Evolutionary conservation across 2,888 invertebrate genomes (phyloP).

Genomic region (Lepidonotus clava): DNA sequence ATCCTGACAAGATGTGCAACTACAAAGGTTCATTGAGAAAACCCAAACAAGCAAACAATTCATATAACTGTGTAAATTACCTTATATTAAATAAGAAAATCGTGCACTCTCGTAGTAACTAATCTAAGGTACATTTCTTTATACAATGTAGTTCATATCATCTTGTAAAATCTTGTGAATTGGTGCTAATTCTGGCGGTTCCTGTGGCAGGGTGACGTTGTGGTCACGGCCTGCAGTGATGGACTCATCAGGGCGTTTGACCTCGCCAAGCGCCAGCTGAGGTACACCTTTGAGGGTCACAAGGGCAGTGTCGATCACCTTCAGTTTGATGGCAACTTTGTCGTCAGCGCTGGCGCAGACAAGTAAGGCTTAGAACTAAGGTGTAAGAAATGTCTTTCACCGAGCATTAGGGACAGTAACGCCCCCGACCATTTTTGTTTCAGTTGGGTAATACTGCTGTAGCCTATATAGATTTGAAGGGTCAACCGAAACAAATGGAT

Average conservation of each 20-base stretch:
- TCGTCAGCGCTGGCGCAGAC: conserved; percentile 72
- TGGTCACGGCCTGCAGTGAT: conserved; percentile 74
- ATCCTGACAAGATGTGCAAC: too few relatives aligned
- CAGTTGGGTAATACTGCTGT: too few relatives aligned
- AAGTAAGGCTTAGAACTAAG: too few relatives aligned
- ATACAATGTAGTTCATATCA: too few relatives aligned
- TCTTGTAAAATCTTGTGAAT: not conserved
- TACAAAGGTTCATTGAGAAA: not conserved
- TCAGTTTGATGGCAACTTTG: conserved; percentile 68
- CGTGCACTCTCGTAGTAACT: too few relatives aligned
- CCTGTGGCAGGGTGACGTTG: conserved; percentile 68
- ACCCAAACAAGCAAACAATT: not conserved
- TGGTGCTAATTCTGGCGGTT: not conserved
- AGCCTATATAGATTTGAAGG: too few relatives aligned
- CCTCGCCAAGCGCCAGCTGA: conserved; percentile 67
- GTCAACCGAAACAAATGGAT: too few relatives aligned
- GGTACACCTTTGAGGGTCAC: conserved; percentile 71
- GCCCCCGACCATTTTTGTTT: too few relatives aligned
- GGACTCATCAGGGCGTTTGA: conserved; percentile 71
- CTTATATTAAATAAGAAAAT: conserved; percentile 19
- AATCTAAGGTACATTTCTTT: too few relatives aligned
- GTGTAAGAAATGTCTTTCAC: too few relatives aligned
- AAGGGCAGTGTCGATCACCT: conserved; percentile 72
- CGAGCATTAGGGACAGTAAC: too few relatives aligned
- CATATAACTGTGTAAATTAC: not conserved